A percentile compares a stretch with the other conserved stretches of the same genome.
Conservation (phyloP, 2,797 vertebrate genomes). For the Coilia nasus region DNA sequence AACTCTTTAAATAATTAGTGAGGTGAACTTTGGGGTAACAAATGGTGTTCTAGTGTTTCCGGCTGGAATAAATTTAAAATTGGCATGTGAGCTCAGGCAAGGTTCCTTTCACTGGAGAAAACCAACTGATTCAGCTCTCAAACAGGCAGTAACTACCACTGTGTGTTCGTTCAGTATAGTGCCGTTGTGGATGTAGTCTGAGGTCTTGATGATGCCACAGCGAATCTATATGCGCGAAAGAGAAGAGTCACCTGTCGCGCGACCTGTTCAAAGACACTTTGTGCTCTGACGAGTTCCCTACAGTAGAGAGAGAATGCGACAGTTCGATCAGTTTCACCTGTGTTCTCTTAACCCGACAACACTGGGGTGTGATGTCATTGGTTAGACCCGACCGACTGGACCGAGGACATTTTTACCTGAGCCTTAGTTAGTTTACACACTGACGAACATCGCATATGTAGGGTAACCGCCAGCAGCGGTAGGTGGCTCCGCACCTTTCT, state of each 20-base stretch:
- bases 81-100: neutral
- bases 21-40: conserved; percentile 10
- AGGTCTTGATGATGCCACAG: neutral
- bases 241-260: neutral
- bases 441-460: neutral
- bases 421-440: neutral
- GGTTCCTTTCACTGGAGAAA: neutral
- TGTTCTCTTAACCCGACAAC: conserved; percentile 22
- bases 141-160: neutral
- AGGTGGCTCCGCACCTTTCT: neutral
- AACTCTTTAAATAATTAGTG: conserved; percentile 7
- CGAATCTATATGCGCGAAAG: neutral
- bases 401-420: conserved; percentile 48
- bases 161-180: neutral
- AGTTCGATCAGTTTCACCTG: conserved; percentile 46
- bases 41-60: conserved; percentile 15
- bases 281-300: conserved; percentile 42
- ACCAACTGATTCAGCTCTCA: neutral
- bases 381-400: conserved; percentile 60
- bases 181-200: neutral
- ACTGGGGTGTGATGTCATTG: conserved; percentile 45
- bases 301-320: conserved; percentile 30
- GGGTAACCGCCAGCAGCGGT: neutral
- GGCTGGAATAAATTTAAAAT: neutral
- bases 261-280: neutral